Evolutionary conservation across 2,113 vertebrate species (phyloP), one percentile per base, ranked within the genome.

Genomic region (Daphoenositta chrysoptera): DNA sequence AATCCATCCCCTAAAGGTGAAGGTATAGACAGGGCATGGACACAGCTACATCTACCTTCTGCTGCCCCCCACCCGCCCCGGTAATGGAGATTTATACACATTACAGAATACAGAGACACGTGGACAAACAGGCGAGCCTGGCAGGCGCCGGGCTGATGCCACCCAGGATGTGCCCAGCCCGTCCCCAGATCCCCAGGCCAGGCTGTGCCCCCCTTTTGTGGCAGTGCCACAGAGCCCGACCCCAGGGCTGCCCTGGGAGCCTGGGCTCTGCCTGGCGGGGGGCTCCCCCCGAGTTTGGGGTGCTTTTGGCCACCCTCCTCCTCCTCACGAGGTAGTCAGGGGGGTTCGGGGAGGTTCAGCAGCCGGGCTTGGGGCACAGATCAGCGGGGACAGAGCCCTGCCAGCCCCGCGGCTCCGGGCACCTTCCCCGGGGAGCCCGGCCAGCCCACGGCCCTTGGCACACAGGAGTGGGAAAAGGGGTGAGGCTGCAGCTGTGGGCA

Each of bases 21-120:
- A 96, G 75, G 96, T 93, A 91, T 95, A 97, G 83, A 92, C 90
- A 97, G 2, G 90, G 92, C 96, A 93, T 97, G 96, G 97, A 97
- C 93, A 97, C 92, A 97, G 98, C 97, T 98, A 98, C 92, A 94
- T 95, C 95, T 98, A 98, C 70, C 88, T 76, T 87, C 91, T 23
- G 37, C 83, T 81, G 77, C 85, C 81, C 73, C 71, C 81, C 95
- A 18, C 94, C 96, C 95, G 0, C 94, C 96, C 94, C 94, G 51
- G 76, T 96, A 96, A 94, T 81, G 87, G 30, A 96, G 82, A 94
- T 82, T 96, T 89, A 76, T 73, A 68, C 33, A 23, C 37, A n/a
- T 93, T 95, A 69, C 69, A 72, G 60, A 83, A 78, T 89, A 94
- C 20, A 96, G 93, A 13, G 65, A 94, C 94, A 96, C 92, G 47